These are phyloP conservation scores for Drosophila lowei DNA, from an alignment of 1,140 invertebrate species.

Conservation along the genomic window DNA sequence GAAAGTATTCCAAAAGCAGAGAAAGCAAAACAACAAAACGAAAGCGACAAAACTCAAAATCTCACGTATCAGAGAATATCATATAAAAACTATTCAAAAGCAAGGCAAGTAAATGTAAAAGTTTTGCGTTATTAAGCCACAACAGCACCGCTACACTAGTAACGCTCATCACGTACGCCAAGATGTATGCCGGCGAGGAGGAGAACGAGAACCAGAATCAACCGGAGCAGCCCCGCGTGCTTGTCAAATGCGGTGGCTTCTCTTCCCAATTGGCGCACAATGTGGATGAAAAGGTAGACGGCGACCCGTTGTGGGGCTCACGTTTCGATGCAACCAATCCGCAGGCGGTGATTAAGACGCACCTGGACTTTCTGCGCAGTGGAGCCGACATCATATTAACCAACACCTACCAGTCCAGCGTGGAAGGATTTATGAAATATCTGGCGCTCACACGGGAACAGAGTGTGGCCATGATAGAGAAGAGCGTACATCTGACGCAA, in stretches of 20 bases:
- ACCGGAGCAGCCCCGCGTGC: conserved; percentile 60
- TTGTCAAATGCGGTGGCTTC: conserved; percentile 91
- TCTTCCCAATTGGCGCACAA: conserved; percentile 89
- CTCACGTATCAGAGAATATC: conserved; percentile 47
- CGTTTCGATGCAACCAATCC: conserved; percentile 89
- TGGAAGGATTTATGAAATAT: conserved; percentile 90
- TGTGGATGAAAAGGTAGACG: conserved; percentile 87
- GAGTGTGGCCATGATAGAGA: conserved; percentile 87
- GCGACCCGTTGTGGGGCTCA: conserved; percentile 92
- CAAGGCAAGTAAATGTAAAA: not conserved
- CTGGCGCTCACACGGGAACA: conserved; percentile 86
- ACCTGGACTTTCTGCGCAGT: conserved; percentile 90
- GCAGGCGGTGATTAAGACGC: conserved; percentile 88
- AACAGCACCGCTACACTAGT: not conserved
- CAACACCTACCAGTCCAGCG: conserved; percentile 94
- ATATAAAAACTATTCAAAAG: conserved; percentile 19
- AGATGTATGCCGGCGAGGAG: conserved; percentile 9
- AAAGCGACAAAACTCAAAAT: conserved; percentile 42
- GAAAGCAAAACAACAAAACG: conserved; percentile 44
- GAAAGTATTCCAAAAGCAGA: conserved; percentile 27
- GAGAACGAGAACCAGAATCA: conserved; percentile 6
- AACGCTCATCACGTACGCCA: conserved; percentile 15
- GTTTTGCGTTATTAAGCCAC: not conserved
- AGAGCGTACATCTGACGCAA: conserved; percentile 87
- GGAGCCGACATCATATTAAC: conserved; percentile 93